phyloP scores from a whole-genome alignment of 2,113 vertebrate species.

The Solea solea region DNA sequence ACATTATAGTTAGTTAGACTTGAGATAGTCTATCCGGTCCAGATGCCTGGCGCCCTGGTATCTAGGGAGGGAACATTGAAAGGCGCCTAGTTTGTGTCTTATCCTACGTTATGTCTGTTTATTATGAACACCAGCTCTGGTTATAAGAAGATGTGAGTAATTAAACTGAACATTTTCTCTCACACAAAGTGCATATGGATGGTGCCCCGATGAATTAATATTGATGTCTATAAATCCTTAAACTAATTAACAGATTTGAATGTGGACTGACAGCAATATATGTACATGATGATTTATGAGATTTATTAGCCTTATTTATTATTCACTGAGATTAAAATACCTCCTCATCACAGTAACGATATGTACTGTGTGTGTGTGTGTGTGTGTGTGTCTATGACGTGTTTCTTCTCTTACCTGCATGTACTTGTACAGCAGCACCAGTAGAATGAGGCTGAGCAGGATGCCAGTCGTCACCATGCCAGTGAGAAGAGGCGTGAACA shows the following conservation, averaged over 20 bases:
- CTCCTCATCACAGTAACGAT: not conserved
- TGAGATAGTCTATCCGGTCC: too few relatives aligned
- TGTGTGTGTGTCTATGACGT: not conserved
- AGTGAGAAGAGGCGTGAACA: constrained; percentile 93
- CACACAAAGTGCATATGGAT: constrained; percentile 17
- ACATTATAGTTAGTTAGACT: too few relatives aligned
- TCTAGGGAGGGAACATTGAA: too few relatives aligned
- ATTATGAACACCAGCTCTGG: too few relatives aligned
- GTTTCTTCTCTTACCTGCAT: constrained; percentile 85
- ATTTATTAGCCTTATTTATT: constrained; percentile 9
- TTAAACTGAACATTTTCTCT: too few relatives aligned
- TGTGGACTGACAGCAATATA: constrained; percentile 1
- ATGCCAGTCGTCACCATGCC: constrained; percentile 87
- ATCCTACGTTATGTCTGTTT: too few relatives aligned
- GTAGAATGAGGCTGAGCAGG: constrained; percentile 86
- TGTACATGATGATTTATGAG: constrained; percentile 4
- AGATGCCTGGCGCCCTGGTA: too few relatives aligned
- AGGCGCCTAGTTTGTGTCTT: too few relatives aligned
- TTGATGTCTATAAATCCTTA: constrained; percentile 6
- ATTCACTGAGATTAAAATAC: not conserved
- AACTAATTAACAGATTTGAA: constrained; percentile 23
- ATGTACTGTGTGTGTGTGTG: not conserved
- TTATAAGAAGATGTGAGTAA: too few relatives aligned
- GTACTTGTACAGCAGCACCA: constrained; percentile 92
- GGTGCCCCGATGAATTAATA: constrained; percentile 22